phyloP scores from a whole-genome alignment of 2,888 invertebrate species.

The Julus scandinavius region DNA sequence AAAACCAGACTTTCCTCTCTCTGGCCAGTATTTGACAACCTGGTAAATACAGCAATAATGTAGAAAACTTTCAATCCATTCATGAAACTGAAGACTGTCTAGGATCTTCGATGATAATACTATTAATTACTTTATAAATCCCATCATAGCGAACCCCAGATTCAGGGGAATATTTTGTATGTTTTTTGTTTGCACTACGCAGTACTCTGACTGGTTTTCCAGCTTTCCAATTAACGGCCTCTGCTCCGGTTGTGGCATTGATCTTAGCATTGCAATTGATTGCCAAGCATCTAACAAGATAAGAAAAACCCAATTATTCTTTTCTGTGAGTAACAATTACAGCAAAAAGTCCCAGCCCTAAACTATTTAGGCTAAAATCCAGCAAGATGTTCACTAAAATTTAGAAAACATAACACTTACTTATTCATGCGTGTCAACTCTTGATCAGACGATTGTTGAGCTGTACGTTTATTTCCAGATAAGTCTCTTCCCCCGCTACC shows the following conservation, averaged over 20 bases:
- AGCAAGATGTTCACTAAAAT: background rate
- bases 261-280: constrained; percentile 80
- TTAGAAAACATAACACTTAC: constrained; percentile 65
- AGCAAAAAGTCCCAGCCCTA: background rate
- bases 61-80: background rate
- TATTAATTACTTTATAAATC: constrained; percentile 75
- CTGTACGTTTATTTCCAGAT: constrained; percentile 83
- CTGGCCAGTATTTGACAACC: constrained; percentile 83
- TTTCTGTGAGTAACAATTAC: background rate
- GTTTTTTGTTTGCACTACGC: constrained; percentile 77
- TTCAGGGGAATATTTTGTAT: constrained; percentile 81
- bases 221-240: constrained; percentile 76
- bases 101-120: background rate
- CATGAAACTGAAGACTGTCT: background rate
- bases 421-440: constrained; percentile 79
- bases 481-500: constrained; percentile 86
- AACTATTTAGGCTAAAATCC: too few relatives aligned
- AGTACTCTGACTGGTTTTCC: constrained; percentile 85
- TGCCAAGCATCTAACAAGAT: constrained; percentile 75
- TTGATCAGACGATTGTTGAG: constrained; percentile 83
- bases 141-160: constrained; percentile 82
- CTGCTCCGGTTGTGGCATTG: constrained; percentile 74
- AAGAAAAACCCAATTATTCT: background rate
- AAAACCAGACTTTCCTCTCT: constrained; percentile 80
- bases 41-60: constrained; percentile 58